Evolutionary conservation across 1,140 invertebrate species (phyloP), one percentile per base, ranked within the genome.

Genomic region (Chironomus striatipennis): DNA sequence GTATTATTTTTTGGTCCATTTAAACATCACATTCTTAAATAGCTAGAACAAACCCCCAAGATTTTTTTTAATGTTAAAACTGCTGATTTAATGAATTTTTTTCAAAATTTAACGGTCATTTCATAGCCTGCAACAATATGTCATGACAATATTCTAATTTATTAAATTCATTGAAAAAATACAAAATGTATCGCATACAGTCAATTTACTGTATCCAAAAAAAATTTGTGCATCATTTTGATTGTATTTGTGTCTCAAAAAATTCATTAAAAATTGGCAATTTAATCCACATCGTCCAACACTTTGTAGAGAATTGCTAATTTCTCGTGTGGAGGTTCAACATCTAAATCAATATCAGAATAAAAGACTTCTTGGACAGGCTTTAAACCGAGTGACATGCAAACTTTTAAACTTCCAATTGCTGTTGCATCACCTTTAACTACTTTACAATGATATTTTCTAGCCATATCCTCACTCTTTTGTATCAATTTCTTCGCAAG

Each of bases 401-500:
- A 70, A 20, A 70, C 18, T 20, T 70, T 70, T 7, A 70, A 70
- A 70, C 17, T 20, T 20, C 20, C 17, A 3, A 21, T 6, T 9
- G 65, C 65, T 10, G 65, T 70, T 20, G 65, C 65, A 20, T 70
- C 65, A 8, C 65, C 65, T 21, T 70, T 70, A 2, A 70, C 65
- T 0, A 70, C 20, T 70, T 70, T 70, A 10, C 65, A 70, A 20
- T 70, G 17, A 12, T 70, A 81, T 75, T 88, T 84, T 77, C 81
- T 86, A 0, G 90, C 91, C n/a, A 88, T 81, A 18, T 87, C 83
- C 74, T 90, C 85, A 78, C 89, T 89, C 18, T 86, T 85, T 7
- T 82, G 82, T 79, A 93, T 87, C 8, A 94, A 83, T 76, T 90
- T 85, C 76, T 89, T 89, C 1, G 90, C 91, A 65, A 93, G 83